A percentile compares a stretch with the other conserved stretches of the same genome.
phyloP scores from a whole-genome alignment of 2,888 invertebrate species.

The Spodoptera picta region DNA sequence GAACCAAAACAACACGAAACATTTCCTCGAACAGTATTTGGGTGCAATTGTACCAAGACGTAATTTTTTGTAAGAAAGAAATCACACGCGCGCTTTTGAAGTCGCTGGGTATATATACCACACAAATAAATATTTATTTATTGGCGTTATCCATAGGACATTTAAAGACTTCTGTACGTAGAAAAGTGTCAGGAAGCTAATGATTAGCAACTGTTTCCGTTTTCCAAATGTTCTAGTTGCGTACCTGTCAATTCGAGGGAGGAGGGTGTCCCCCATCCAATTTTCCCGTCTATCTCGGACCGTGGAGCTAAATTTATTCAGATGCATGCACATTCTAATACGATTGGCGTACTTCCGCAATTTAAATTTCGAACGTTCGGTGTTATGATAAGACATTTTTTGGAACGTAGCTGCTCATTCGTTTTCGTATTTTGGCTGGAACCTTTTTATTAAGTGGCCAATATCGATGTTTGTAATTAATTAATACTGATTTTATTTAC shows the following conservation, averaged over 20 bases:
- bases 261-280: conserved; percentile 12
- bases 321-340: conserved; percentile 76
- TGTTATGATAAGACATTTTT: conserved; percentile 47
- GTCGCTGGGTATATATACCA: too few relatives aligned
- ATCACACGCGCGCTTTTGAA: too few relatives aligned
- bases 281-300: conserved; percentile 54
- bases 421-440: conserved; percentile 2
- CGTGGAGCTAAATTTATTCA: conserved; percentile 65
- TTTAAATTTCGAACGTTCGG: conserved; percentile 58
- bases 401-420: conserved; percentile 6
- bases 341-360: conserved; percentile 50
- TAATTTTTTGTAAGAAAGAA: too few relatives aligned
- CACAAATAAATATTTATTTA: too few relatives aligned
- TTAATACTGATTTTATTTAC: too few relatives aligned
- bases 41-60: too few relatives aligned
- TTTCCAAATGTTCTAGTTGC: conserved; percentile 8
- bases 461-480: too few relatives aligned
- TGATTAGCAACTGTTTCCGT: conserved; percentile 21
- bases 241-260: conserved; percentile 2
- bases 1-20: too few relatives aligned
- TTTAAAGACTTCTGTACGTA: conserved; percentile 19
- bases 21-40: too few relatives aligned
- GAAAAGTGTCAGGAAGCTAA: conserved; percentile 23
- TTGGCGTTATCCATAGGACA: too few relatives aligned
- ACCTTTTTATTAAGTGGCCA: conserved; percentile 10